phyloP scores from a whole-genome alignment of 2,888 invertebrate genomes.

The Pachycephus smyrnensis region DNA sequence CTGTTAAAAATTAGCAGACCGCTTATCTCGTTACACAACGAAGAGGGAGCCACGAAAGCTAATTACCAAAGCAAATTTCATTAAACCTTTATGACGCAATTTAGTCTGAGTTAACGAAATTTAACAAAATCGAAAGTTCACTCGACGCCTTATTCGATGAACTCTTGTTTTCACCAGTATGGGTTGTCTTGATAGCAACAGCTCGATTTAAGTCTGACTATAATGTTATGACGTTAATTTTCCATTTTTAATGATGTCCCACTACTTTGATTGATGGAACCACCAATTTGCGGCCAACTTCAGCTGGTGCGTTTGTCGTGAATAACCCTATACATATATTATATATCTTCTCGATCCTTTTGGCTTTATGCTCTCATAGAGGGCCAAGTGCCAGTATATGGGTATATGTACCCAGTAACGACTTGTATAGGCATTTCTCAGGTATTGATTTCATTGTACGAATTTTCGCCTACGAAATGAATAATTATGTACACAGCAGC shows the following conservation, averaged over 20 bases:
- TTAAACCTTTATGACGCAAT: neutral
- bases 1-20: constrained; percentile 1
- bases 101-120: neutral
- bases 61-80: constrained; percentile 2
- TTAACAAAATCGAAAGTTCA: neutral
- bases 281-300: too few species aligned
- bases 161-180: neutral
- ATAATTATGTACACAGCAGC: neutral
- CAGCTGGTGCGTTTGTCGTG: too few species aligned
- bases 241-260: too few species aligned
- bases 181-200: neutral
- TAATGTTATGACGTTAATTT: too few species aligned
- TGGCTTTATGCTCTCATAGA: too few species aligned
- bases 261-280: too few species aligned
- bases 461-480: neutral
- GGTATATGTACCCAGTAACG: too few species aligned
- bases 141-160: neutral
- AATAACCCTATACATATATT: too few species aligned
- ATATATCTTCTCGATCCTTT: too few species aligned
- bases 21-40: constrained; percentile 2
- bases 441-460: neutral
- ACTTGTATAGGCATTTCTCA: neutral
- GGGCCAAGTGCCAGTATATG: too few species aligned
- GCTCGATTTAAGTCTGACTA: too few species aligned
- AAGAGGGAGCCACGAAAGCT: constrained; percentile 1